phyloP scores from a whole-genome alignment of 2,888 invertebrate genomes.

The Acronicta aceris region DNA sequence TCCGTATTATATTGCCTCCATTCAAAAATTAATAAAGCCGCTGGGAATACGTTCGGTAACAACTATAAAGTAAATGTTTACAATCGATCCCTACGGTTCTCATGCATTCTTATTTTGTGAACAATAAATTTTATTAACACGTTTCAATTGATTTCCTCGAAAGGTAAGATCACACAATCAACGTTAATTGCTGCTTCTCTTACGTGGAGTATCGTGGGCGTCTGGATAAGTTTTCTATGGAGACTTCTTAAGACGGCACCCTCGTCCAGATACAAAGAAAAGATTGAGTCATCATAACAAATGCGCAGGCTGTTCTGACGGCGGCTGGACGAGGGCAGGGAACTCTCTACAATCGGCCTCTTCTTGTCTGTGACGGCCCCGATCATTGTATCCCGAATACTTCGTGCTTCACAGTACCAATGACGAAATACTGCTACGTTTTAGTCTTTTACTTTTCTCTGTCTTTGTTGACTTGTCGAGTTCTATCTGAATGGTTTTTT shows the following conservation, averaged over 20 bases:
- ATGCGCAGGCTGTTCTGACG: slow-evolving; percentile 77
- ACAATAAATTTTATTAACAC: slow-evolving; percentile 87
- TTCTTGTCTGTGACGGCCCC: slow-evolving; percentile 85
- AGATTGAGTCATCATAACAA: slow-evolving; percentile 89
- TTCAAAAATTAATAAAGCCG: slow-evolving; percentile 68
- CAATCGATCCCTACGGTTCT: slow-evolving; percentile 75
- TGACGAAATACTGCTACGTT: slow-evolving; percentile 81
- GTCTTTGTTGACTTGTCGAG: slow-evolving; percentile 86
- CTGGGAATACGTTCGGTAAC: slow-evolving; percentile 68
- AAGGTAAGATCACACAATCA: slow-evolving; percentile 77
- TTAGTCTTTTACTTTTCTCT: slow-evolving; percentile 81
- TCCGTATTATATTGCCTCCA: slow-evolving; percentile 68
- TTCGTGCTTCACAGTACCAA: slow-evolving; percentile 79
- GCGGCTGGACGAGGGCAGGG: slow-evolving; percentile 69
- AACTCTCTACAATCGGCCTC: slow-evolving; percentile 82
- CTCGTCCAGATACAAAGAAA: slow-evolving; percentile 80
- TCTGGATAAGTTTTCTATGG: slow-evolving; percentile 68
- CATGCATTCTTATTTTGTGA: slow-evolving; percentile 78
- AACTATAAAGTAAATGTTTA: slow-evolving; percentile 74
- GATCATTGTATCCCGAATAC: slow-evolving; percentile 84
- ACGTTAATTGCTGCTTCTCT: slow-evolving; percentile 86
- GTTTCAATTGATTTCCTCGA: slow-evolving; percentile 79
- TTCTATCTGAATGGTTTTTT: slow-evolving; percentile 82
- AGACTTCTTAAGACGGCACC: slow-evolving; percentile 68
- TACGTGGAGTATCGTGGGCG: slow-evolving; percentile 76